These are phyloP conservation scores for Odocoileus hemionus DNA, from an alignment of 2,113 vertebrate genomes.

Conservation along the genomic window DNA sequence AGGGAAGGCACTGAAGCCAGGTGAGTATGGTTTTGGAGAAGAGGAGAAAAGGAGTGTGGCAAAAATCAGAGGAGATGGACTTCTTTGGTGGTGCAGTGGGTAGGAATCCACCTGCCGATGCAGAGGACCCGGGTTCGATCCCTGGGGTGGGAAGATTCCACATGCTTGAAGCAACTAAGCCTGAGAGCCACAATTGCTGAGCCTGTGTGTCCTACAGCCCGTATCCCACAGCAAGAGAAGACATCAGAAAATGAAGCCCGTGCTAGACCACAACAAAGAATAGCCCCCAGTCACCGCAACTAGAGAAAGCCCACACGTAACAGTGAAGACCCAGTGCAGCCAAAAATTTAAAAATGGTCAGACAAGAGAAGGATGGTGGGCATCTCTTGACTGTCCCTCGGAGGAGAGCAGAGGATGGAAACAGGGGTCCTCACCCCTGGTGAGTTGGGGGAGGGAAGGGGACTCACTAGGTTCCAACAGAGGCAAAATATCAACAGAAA, in stretches of 20 bases:
- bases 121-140: not conserved
- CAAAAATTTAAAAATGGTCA: not conserved
- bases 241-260: not conserved
- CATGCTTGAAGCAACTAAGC: not conserved
- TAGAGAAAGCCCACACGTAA: not conserved
- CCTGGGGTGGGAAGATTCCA: not conserved
- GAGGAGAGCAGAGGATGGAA: not conserved
- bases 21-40: not conserved
- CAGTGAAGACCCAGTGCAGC: not conserved
- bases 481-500: not conserved
- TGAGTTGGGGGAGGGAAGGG: not conserved
- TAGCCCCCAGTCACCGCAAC: not conserved
- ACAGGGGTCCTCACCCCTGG: not conserved
- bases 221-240: not conserved
- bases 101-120: not conserved
- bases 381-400: no score
- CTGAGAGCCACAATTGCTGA: not conserved
- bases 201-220: not conserved
- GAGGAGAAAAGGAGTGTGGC: not conserved
- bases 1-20: not conserved
- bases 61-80: not conserved
- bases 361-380: not conserved
- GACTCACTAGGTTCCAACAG: not conserved
- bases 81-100: not conserved
- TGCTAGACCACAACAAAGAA: not conserved